These are phyloP conservation scores for Nansenia antarctica DNA, from an alignment of 2,113 vertebrate genomes.

Conservation along the genomic window DNA sequence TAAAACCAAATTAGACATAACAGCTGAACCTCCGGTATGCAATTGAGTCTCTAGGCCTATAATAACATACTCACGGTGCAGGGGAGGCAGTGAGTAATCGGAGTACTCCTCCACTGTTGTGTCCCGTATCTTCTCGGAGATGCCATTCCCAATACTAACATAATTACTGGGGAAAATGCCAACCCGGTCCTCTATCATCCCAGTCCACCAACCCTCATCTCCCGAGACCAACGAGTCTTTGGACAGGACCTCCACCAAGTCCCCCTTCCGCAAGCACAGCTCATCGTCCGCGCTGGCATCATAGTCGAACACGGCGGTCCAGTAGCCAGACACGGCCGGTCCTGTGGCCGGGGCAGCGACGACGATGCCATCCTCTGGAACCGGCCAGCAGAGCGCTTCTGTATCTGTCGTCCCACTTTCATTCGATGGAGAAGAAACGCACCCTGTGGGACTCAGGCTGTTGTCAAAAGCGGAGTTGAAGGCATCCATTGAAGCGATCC, in stretches of 20 bases:
- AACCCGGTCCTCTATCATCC: constrained; percentile 89
- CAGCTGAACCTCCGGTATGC: neutral
- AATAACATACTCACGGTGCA: constrained; percentile 74
- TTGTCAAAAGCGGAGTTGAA: constrained; percentile 70
- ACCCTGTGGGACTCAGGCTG: constrained; percentile 60
- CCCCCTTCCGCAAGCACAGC: constrained; percentile 90
- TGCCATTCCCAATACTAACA: constrained; percentile 83
- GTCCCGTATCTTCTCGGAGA: constrained; percentile 75
- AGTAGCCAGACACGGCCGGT: constrained; percentile 62
- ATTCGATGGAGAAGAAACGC: constrained; percentile 44
- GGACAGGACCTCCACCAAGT: constrained; percentile 92
- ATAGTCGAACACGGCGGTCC: constrained; percentile 97
- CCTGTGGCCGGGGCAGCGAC: constrained; percentile 27
- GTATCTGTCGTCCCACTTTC: constrained; percentile 53
- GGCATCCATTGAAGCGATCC: constrained; percentile 79
- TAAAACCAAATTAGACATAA: neutral
- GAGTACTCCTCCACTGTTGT: constrained; percentile 58
- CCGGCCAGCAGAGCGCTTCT: constrained; percentile 65
- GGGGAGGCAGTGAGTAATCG: constrained; percentile 58
- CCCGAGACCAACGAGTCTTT: constrained; percentile 94
- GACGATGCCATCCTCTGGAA: constrained; percentile 45
- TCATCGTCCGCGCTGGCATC: constrained; percentile 94
- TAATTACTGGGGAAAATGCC: constrained; percentile 97
- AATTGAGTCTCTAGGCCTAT: constrained; percentile 19
- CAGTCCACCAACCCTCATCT: constrained; percentile 97